Evolutionary conservation across 1,140 invertebrate genomes (phyloP), one percentile per base, ranked within the genome.

Genomic region (Drosophila baimaii): DNA sequence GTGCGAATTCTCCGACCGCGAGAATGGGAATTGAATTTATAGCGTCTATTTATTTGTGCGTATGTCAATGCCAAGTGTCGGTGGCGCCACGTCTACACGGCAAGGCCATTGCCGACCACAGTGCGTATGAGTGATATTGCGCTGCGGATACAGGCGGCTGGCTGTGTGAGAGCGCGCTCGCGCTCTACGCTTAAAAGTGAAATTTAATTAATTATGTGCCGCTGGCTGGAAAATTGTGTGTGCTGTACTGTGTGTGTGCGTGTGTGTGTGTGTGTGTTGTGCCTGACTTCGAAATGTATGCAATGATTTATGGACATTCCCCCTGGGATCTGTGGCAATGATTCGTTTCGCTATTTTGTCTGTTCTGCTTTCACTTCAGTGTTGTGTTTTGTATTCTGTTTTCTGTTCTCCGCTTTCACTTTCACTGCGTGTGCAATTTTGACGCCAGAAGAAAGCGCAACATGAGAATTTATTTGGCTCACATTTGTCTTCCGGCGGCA

Each of bases 191-290:
- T 81, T 81, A 63, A 77, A 88, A 83, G 72, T 83, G 61, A 86
- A 86, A 86, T 86, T 86, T 88, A 88, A 86, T 86, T 86, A 86
- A 86, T 86, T 83, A 86, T 86, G 77, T 83, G 80, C 76, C 56
- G 56, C 68, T 79, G 55, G 44, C 62, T 58, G 44, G 39, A 75
- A 76, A 76, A 76, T 78, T 70, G 52, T 65, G 27, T 63, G 25
- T 12, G 17, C 25, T 47, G 23, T n/a, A 12, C 27, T 65, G 17
- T 58, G 33, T 17, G 46, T n/a, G 39, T 47, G 31, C 57, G 47
- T 51, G 25, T 31, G 17, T 58, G 33, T 17, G 46, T n/a, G 39
- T 47, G 31, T 57, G 47, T 51, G 25, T 31, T n/a, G 43, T 39
- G 63, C 35, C 19, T 59, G 47, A 55, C 81, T 79, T 69, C 63